Percentiles rank a stretch among this genome's conserved stretches.
These are phyloP conservation scores for Helostoma temminkii DNA, from an alignment of 2,797 vertebrate species.

Conservation along the genomic window DNA sequence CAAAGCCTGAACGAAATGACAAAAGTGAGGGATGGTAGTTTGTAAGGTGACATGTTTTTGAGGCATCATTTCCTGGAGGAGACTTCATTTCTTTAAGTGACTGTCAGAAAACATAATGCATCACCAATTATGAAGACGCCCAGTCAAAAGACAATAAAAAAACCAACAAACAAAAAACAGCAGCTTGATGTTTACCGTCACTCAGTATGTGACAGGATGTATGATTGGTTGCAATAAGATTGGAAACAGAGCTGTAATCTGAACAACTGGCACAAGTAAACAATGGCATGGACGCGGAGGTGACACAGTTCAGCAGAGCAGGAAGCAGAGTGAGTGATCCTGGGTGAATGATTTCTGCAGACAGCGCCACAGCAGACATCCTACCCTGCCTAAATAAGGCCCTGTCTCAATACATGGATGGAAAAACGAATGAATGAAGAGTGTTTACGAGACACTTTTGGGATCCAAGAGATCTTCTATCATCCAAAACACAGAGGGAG, in stretches of 20 bases:
- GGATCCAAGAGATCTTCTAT: background rate
- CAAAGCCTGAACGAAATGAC: conserved; percentile 9
- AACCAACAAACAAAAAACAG: conserved; percentile 3
- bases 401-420: background rate
- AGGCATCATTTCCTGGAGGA: conserved; percentile 11
- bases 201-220: background rate
- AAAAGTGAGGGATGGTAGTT: conserved; percentile 2
- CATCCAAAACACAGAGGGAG: background rate
- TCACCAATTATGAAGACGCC: conserved; percentile 27
- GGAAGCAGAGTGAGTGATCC: conserved; percentile 7
- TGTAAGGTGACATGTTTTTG: conserved; percentile 1
- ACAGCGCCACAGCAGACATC: conserved; percentile 14
- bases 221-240: conserved; percentile 17
- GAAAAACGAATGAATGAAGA: background rate
- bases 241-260: conserved; percentile 15
- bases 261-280: conserved; percentile 18
- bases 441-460: background rate
- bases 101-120: conserved; percentile 31
- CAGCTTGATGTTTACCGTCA: conserved; percentile 4
- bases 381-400: background rate
- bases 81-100: background rate
- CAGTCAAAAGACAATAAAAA: conserved; percentile 11
- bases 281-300: conserved; percentile 12
- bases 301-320: conserved; percentile 14
- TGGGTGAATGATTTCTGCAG: conserved; percentile 27